Base-by-base conservation (phyloP, 1,140 invertebrate genomes). In the Xylocopa sonorina region DNA sequence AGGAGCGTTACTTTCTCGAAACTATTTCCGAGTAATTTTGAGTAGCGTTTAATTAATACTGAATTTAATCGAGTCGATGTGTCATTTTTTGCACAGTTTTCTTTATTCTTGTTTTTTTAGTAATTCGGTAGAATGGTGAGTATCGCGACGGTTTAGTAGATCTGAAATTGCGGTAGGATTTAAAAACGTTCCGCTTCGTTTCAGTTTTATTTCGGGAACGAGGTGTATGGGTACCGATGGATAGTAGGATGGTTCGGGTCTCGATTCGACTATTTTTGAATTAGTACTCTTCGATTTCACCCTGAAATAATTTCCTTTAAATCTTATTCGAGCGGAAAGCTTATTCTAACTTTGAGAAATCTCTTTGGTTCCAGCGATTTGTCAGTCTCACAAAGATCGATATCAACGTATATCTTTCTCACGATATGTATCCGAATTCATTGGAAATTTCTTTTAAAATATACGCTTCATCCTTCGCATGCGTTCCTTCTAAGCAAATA, bases 221-320 rank as follows among this genome's bases (percentile, higher is more conserved):
- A 57, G 55, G 29, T 32, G 51, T 53, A 3, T 21, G n/a, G n/a
- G 3, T 14, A 21, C 18, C 18, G 43, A 66, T 32, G 18, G 46
- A 18, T n/a, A 24, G 46, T 32, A 12, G 5, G 32, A 32, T 29
- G 43, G 12, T 29, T 57, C 55, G 14, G 5, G 16, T 46, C 63
- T 66, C 27, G 43, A n/a, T n/a, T n/a, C 18, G 41, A 66, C 63
- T 66, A 46, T 66, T 66, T 66, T 66, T 29, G 63, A 29, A 48
- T 66, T 12, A 3, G 18, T 48, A 32, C n/a, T 51, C 48, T 24
- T 51, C 32, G 18, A 50, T 50, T n/a, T 34, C 14, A 24, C n/a
- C 51, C 24, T 21, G 32, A 46, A 4, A 50, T n/a, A 21, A 2
- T 24, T 10, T 29, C n/a, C 34, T 16, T 38, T 24, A 24, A 24